Percentiles rank a stretch among this genome's conserved stretches.
Evolutionary conservation across 2,113 vertebrate genomes (phyloP).

Genomic region (Diphyllodes magnificus): DNA sequence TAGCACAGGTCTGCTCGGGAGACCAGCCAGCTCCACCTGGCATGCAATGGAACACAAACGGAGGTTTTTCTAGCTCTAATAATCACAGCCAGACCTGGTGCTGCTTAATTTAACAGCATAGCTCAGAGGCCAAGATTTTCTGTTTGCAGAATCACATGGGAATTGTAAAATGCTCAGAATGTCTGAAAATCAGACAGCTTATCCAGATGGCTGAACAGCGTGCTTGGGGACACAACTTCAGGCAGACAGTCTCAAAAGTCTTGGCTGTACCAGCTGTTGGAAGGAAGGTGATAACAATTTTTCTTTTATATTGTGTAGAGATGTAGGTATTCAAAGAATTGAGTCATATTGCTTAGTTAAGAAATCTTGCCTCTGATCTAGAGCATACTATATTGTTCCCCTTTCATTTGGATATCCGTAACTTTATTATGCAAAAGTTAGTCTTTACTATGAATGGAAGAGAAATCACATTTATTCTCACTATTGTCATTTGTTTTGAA

Average conservation of each 20-base stretch:
- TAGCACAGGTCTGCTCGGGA: slow-evolving; percentile 6
- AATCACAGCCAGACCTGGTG: slow-evolving; percentile 28
- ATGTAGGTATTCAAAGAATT: background rate
- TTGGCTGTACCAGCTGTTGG: background rate
- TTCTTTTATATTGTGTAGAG: background rate
- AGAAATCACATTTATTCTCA: background rate
- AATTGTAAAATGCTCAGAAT: slow-evolving; percentile 51
- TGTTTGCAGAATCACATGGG: slow-evolving; percentile 38
- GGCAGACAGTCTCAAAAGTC: background rate
- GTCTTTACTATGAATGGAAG: background rate
- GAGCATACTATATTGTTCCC: background rate
- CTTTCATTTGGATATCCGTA: background rate
- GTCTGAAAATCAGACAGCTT: slow-evolving; percentile 52
- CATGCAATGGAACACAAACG: slow-evolving; percentile 8
- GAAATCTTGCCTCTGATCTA: background rate
- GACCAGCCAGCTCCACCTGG: background rate
- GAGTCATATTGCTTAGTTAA: background rate
- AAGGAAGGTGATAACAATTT: background rate
- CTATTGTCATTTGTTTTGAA: background rate
- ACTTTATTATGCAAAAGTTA: background rate
- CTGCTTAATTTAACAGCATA: slow-evolving; percentile 46
- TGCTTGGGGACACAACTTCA: background rate
- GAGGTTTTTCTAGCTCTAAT: slow-evolving; percentile 38
- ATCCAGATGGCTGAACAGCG: background rate
- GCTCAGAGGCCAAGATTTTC: slow-evolving; percentile 28